Conservation (phyloP, 2,113 vertebrate species). For the Gila orcuttii region DNA sequence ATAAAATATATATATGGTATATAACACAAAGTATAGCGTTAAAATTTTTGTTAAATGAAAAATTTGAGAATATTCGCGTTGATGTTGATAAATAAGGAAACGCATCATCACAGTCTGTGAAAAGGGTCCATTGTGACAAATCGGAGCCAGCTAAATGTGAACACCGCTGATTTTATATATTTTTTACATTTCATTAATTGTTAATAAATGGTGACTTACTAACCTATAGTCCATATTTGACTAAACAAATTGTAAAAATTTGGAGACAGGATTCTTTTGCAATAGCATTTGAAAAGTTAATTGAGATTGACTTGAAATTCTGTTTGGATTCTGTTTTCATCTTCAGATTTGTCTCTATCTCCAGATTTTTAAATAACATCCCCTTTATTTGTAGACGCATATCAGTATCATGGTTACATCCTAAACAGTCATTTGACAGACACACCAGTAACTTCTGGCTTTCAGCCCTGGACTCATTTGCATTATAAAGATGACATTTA, state of each 20-base stretch:
- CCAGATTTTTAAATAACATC: neutral
- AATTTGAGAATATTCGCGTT: too few species aligned
- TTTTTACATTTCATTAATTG: neutral
- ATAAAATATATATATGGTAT: too few species aligned
- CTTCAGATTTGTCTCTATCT: neutral
- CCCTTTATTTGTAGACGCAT: neutral
- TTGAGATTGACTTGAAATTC: neutral
- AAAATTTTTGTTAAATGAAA: too few species aligned
- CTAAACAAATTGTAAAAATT: neutral
- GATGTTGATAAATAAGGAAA: too few species aligned
- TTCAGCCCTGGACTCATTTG: constrained; percentile 53
- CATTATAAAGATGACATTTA: constrained; percentile 58
- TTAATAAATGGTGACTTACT: neutral
- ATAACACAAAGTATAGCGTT: too few species aligned
- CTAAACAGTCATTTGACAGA: constrained; percentile 20
- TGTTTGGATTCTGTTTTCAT: neutral
- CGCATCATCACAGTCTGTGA: too few species aligned
- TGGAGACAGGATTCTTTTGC: neutral
- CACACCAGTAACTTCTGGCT: constrained; percentile 18
- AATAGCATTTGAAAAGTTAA: neutral
- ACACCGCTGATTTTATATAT: too few species aligned
- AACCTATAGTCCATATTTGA: neutral
- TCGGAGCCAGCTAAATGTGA: too few species aligned
- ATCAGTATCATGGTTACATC: constrained; percentile 16
- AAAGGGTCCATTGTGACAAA: too few species aligned